Base-by-base conservation (phyloP, 2,888 invertebrate genomes). In the Xanthia icteritia region DNA sequence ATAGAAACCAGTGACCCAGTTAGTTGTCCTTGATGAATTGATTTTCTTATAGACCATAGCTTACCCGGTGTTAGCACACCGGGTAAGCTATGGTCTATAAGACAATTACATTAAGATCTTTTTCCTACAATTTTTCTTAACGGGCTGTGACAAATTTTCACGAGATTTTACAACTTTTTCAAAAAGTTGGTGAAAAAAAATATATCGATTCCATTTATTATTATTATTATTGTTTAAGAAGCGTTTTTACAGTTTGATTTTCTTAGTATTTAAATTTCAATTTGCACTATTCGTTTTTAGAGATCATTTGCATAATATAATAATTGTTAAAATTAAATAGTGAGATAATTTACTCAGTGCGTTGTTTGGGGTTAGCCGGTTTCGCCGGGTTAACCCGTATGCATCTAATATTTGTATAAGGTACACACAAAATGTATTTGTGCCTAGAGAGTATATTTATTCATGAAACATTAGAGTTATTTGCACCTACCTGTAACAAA, bases 341-440 rank as follows among this genome's bases (percentile, higher is more conserved):
- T 45, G 23, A 6, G 4, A 31, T n/a, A n/a, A 61, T 71, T 71
- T 56, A 63, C 61, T 56, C 13, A 48, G 45, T 77, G 5, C 20
- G 1, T 27, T 67, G 31, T 54, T 78, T 31, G 54, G 36, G 68
- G 48, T 51, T 39, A 5, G 27, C 13, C 17, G 4, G 27, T 45
- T 17, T 36, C 4, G 5, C 6, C 6, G 65, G 54, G 36, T 31
- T 77, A 64, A n/a, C 61, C 45, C n/a, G 54, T 48, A 42, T 42
- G 39, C 13, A 9, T 64, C 48, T 72, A 77, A 64, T 79, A 73
- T 79, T 78, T 20, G 79, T 79, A 20, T n/a, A 36, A 13, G 36
- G 15, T 60, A 15, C 45, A 73, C 23, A 79, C 73, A 56, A 69
- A 31, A 20, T 74, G 17, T 27, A 69, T 42, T 64, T 56, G 20